These are phyloP conservation scores for Branchellion lobata DNA, from an alignment of 2,888 invertebrate genomes.

Conservation along the genomic window DNA sequence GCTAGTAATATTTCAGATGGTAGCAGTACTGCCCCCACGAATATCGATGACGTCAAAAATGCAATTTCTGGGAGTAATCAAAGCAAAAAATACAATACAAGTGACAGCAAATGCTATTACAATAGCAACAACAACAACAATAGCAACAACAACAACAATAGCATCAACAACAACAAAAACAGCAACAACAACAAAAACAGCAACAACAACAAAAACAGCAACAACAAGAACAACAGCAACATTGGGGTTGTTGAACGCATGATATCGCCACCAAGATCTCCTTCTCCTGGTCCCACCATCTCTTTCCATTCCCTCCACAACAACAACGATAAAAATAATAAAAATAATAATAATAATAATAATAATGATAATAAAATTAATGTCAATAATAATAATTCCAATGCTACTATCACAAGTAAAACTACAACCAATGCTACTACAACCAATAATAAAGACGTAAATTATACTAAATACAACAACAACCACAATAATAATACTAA, in stretches of 20 bases:
- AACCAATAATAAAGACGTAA: too few relatives aligned
- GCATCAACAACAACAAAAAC: not conserved
- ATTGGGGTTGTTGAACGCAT: constrained; percentile 29
- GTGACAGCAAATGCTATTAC: not conserved
- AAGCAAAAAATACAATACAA: not conserved
- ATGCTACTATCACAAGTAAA: too few relatives aligned
- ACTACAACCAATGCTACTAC: too few relatives aligned
- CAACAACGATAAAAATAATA: not conserved
- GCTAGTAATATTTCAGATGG: too few relatives aligned
- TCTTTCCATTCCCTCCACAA: not conserved
- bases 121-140: constrained; percentile 18
- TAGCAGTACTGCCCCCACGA: too few relatives aligned
- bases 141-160: constrained; percentile 9
- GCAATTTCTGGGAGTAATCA: not conserved
- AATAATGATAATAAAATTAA: too few relatives aligned
- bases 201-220: constrained; percentile 14
- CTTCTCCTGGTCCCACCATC: constrained; percentile 26
- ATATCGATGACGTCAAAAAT: too few relatives aligned
- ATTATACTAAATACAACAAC: too few relatives aligned
- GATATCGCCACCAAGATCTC: constrained; percentile 40
- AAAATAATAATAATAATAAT: not conserved
- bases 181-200: constrained; percentile 19
- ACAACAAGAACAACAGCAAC: not conserved
- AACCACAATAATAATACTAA: too few relatives aligned
- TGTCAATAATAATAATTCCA: too few relatives aligned